Evolutionary conservation across 2,888 invertebrate genomes (phyloP).

Genomic region (Tipula unca): DNA sequence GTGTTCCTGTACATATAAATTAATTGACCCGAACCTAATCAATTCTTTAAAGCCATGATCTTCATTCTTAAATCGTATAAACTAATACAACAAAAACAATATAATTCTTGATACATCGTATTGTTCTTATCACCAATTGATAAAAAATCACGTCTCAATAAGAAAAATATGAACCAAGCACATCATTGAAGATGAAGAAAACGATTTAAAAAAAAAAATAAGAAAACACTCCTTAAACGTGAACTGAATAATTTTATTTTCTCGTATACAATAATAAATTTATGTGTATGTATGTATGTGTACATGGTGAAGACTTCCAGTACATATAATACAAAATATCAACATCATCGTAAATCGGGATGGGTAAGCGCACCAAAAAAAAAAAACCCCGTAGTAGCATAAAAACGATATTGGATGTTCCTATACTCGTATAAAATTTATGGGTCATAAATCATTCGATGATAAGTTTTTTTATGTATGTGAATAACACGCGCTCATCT

Average conservation of each 20-base stretch:
- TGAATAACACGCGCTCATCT: neutral
- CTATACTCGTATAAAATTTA: neutral
- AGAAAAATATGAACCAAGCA: neutral
- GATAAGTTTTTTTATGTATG: neutral
- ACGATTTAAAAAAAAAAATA: neutral
- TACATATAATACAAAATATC: neutral
- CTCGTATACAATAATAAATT: neutral
- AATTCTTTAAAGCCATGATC: too few relatives aligned
- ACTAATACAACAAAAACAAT: too few relatives aligned
- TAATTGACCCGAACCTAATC: too few relatives aligned
- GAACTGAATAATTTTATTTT: neutral
- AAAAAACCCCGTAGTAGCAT: neutral
- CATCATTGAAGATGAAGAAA: neutral
- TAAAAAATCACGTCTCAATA: neutral
- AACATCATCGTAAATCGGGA: neutral
- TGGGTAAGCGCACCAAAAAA: neutral
- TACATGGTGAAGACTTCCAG: neutral
- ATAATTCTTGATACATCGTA: too few relatives aligned
- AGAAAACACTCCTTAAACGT: neutral
- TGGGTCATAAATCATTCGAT: neutral
- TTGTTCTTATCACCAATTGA: neutral
- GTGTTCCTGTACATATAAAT: too few relatives aligned
- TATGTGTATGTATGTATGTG: neutral
- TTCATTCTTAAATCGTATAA: too few relatives aligned
- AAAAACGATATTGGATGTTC: neutral